Evolutionary conservation across 2,113 vertebrate species (phyloP), one percentile per base, ranked within the genome.

Genomic region (Takifugu bimaculatus): DNA sequence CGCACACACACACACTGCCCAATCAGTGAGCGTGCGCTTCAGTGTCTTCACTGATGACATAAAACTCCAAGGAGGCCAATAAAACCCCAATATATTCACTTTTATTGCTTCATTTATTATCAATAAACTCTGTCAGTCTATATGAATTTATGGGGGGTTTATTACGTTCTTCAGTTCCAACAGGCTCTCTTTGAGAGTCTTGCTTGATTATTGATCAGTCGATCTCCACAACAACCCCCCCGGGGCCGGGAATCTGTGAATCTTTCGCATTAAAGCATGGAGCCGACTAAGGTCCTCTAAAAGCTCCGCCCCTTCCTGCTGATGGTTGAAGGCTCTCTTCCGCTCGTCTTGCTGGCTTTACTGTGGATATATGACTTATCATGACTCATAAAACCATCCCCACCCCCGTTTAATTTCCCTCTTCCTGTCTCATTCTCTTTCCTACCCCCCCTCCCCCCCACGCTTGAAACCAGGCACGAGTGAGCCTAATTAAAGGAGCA

Each of bases 401-500:
- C 59, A 3, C 2, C 42, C 25, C 5, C 28, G 28, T 32, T 25
- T 39, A 53, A 5, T 43, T 35, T 54, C 44, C 13, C 6, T 14
- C 65, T 39, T 35, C 54, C 54, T 45, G 14, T 27, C 48, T 69
- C 39, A 65, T 67, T 43, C 1, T n/a, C 55, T 62, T 13, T 48
- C 25, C 32, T n/a, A 2, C 12, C 14, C 7, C 13, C 32, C 32
- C 39, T 47, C 20, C 15, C 32, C 47, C 13, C 50, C 50, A 10
- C 52, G 62, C 60, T 55, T 52, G 54, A 63, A 70, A 68, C 65
- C 63, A 57, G 2, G 58, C 57, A 26, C 54, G 20, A 35, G 68
- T 49, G 59, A 58, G 61, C 58, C 78, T 83, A 86, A 91, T 91
- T 89, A 85, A 82, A 63, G 43, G 51, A 80, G 62, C 54, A 25